Evolutionary conservation across 2,113 vertebrate species (phyloP).

Genomic region (Tympanuchus pallidicinctus): DNA sequence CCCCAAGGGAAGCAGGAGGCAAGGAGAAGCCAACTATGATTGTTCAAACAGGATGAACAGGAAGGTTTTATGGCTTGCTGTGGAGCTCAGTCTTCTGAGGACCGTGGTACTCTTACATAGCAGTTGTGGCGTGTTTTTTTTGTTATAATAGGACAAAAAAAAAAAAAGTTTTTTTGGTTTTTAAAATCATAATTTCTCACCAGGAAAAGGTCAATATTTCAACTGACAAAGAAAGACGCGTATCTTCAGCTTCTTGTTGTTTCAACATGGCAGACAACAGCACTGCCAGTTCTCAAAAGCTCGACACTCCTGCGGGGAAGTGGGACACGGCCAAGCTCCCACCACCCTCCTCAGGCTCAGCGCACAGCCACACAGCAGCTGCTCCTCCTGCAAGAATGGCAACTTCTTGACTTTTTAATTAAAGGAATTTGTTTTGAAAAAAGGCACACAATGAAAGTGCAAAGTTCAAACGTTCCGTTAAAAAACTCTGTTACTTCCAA

Average conservation of each 20-base stretch:
- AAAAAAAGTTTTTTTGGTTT: background rate
- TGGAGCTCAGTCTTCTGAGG: background rate
- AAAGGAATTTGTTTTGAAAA: background rate
- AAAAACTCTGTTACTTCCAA: slow-evolving; percentile 53
- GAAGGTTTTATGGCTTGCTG: background rate
- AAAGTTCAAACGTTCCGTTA: slow-evolving; percentile 53
- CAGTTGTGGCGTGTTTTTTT: background rate
- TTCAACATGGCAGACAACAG: background rate
- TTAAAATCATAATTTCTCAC: background rate
- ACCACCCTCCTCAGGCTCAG: background rate
- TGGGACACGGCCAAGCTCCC: background rate
- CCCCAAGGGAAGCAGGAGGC: background rate
- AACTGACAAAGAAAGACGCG: background rate
- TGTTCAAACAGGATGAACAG: background rate
- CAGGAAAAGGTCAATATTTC: background rate
- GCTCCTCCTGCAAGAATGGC: background rate
- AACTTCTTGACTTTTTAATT: background rate
- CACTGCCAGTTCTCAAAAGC: background rate
- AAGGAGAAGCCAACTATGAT: background rate
- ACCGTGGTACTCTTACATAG: fast-evolving
- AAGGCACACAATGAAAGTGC: background rate
- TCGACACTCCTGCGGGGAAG: background rate
- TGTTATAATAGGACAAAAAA: background rate
- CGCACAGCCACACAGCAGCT: background rate
- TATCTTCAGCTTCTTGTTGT: background rate